These are phyloP conservation scores for Phoxinus phoxinus DNA, from an alignment of 2,113 vertebrate species.

Conservation along the genomic window DNA sequence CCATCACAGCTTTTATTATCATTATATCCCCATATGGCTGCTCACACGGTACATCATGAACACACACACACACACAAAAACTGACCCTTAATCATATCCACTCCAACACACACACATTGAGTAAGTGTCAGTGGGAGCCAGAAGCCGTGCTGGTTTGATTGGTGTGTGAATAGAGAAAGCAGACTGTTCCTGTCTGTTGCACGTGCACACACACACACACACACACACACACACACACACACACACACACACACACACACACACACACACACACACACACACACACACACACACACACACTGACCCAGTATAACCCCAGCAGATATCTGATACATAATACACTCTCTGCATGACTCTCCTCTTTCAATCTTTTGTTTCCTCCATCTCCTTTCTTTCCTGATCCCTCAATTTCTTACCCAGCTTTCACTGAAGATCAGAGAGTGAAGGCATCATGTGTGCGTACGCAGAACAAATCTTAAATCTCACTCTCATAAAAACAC, in stretches of 20 bases:
- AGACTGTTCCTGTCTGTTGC: constrained; percentile 30
- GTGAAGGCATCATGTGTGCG: background rate
- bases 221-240: constrained; percentile 36
- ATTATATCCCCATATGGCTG: constrained; percentile 50
- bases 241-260: constrained; percentile 37
- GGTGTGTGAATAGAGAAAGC: constrained; percentile 47
- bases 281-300: constrained; percentile 45
- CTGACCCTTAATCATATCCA: constrained; percentile 40
- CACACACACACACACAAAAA: constrained; percentile 33
- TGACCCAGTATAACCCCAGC: constrained; percentile 39
- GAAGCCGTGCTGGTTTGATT: constrained; percentile 41
- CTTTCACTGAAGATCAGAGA: constrained; percentile 23
- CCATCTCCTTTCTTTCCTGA: constrained; percentile 26
- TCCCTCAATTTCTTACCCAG: constrained; percentile 19
- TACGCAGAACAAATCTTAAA: background rate
- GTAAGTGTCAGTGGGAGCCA: constrained; percentile 36
- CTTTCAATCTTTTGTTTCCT: constrained; percentile 59
- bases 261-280: constrained; percentile 31
- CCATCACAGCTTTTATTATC: constrained; percentile 49
- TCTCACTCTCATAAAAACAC: constrained; percentile 30
- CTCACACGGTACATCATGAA: constrained; percentile 33
- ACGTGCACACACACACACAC: constrained; percentile 26
- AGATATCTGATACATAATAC: constrained; percentile 67
- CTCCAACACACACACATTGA: constrained; percentile 36
- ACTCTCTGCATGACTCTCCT: constrained; percentile 57